Percentiles rank a stretch among this genome's conserved stretches.
Conservation (phyloP, 1,140 invertebrate species). For the Cryptotermes secundus region DNA sequence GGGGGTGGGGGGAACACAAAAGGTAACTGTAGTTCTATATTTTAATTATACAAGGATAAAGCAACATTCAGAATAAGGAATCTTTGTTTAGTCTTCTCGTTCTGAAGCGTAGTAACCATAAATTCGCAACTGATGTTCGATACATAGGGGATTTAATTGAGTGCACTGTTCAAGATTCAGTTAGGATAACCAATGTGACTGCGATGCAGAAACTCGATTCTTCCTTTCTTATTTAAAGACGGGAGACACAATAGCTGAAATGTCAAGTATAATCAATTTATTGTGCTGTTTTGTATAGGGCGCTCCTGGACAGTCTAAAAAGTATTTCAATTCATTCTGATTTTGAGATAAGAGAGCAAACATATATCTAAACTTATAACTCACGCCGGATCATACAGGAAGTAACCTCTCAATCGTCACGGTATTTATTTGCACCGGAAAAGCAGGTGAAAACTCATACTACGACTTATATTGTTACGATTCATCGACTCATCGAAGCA, state of each 20-base stretch:
- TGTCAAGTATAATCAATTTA: neutral
- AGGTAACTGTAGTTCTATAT: neutral
- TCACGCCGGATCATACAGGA: neutral
- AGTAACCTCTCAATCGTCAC: neutral
- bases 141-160: neutral
- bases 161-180: neutral
- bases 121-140: neutral
- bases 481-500: too few relatives aligned
- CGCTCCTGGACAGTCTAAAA: neutral
- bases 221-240: neutral
- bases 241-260: slow-evolving; percentile 4
- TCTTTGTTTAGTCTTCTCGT: neutral
- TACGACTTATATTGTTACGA: neutral
- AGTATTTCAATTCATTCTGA: neutral
- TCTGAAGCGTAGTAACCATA: neutral
- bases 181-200: neutral
- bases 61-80: neutral
- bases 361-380: neutral
- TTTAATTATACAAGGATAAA: neutral
- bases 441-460: neutral
- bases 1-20: too few relatives aligned
- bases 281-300: neutral
- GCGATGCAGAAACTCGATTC: neutral
- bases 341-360: neutral
- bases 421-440: neutral